phyloP scores from a whole-genome alignment of 2,888 invertebrate species.

The Aricia artaxerxes region DNA sequence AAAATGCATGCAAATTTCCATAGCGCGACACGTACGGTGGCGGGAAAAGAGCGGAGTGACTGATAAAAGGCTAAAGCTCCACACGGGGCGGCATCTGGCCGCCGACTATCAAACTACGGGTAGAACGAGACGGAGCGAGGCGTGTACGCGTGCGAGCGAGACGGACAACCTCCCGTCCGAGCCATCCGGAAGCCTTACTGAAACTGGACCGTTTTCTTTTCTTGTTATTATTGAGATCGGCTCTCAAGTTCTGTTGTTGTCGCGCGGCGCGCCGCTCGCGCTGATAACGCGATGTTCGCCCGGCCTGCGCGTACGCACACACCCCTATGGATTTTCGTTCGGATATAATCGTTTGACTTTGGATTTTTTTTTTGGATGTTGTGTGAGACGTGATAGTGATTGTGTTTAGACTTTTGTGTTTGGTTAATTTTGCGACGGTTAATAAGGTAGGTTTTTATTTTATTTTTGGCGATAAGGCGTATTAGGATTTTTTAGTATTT shows the following conservation, averaged over 20 bases:
- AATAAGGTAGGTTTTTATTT: conserved; percentile 29
- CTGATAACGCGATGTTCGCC: conserved; percentile 79
- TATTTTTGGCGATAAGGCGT: conserved; percentile 16
- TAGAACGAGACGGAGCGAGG: conserved; percentile 68
- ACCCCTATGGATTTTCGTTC: conserved; percentile 69
- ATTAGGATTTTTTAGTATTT: neutral
- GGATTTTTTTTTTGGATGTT: conserved; percentile 44
- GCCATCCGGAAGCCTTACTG: conserved; percentile 80
- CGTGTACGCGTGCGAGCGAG: conserved; percentile 59
- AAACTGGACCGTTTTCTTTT: conserved; percentile 82
- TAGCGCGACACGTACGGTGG: conserved; percentile 54
- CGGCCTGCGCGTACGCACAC: conserved; percentile 73
- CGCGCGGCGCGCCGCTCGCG: conserved; percentile 74
- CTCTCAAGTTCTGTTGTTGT: conserved; percentile 80
- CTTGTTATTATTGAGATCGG: conserved; percentile 80
- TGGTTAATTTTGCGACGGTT: conserved; percentile 48
- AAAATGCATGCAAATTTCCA: neutral
- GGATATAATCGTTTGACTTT: conserved; percentile 45
- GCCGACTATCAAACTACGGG: conserved; percentile 77
- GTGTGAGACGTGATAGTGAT: conserved; percentile 45
- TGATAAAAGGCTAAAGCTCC: conserved; percentile 38
- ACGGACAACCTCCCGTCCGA: conserved; percentile 64
- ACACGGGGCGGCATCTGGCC: conserved; percentile 64
- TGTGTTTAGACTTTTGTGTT: conserved; percentile 17
- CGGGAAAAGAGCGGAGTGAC: conserved; percentile 49